phyloP scores from a whole-genome alignment of 2,797 vertebrate species.

The Tangara arthus region DNA sequence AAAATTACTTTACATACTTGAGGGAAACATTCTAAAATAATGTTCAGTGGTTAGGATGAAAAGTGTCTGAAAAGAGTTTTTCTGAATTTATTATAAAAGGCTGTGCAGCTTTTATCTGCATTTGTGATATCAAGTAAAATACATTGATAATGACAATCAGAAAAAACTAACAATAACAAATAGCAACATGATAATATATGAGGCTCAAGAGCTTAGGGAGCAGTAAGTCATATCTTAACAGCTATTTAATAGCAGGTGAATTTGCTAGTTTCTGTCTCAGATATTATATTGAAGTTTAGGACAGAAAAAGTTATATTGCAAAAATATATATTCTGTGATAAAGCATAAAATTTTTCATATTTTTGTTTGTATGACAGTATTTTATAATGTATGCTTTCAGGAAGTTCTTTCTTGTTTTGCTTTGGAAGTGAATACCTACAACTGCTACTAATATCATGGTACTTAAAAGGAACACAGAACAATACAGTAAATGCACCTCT shows the following conservation, averaged over 20 bases:
- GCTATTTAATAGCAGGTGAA: background rate
- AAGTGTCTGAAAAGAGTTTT: background rate
- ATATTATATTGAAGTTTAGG: background rate
- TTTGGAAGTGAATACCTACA: background rate
- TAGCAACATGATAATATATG: background rate
- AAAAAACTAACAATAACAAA: background rate
- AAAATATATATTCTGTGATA: background rate
- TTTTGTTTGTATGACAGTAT: background rate
- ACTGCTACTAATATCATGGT: background rate
- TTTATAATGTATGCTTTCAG: background rate
- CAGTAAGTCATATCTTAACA: background rate
- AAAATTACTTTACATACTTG: background rate
- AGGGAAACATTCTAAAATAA: background rate
- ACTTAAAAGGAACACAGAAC: background rate
- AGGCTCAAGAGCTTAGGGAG: background rate
- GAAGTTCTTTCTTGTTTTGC: background rate
- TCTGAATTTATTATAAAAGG: background rate
- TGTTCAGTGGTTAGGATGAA: background rate
- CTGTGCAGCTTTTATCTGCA: background rate
- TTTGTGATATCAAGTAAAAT: background rate
- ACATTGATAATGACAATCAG: background rate
- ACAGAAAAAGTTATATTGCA: background rate
- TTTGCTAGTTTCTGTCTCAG: background rate
- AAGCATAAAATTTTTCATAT: background rate
- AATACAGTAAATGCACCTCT: background rate